A percentile compares a stretch with the other conserved stretches of the same genome.
These are phyloP conservation scores for Dione juno DNA, from an alignment of 2,888 invertebrate genomes.

Conservation along the genomic window DNA sequence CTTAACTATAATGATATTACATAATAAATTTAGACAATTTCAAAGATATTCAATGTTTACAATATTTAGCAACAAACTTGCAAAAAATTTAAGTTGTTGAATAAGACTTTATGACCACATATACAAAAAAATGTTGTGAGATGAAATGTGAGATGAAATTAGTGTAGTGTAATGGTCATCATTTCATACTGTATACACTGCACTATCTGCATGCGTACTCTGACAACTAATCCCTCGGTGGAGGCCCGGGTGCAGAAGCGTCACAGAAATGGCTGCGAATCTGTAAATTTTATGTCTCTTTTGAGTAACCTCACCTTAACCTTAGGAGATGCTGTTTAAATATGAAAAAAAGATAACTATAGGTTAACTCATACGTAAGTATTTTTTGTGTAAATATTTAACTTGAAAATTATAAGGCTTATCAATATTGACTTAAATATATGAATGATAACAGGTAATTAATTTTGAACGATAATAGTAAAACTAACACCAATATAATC, in stretches of 20 bases:
- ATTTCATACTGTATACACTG: background rate
- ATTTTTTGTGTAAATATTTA: too few species aligned
- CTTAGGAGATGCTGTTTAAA: too few species aligned
- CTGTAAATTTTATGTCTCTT: slow-evolving; percentile 44
- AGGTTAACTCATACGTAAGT: too few species aligned
- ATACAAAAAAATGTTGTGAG: background rate
- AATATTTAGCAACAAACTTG: background rate
- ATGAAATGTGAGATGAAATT: background rate
- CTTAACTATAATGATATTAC: background rate
- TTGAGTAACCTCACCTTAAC: background rate
- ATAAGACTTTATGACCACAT: background rate
- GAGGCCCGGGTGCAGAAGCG: slow-evolving; percentile 44
- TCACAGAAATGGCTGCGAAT: slow-evolving; percentile 54
- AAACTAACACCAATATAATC: slow-evolving; percentile 89
- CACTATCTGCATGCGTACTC: background rate
- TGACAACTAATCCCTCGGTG: slow-evolving; percentile 35
- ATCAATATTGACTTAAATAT: too few species aligned
- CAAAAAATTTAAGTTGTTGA: background rate
- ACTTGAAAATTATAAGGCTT: too few species aligned
- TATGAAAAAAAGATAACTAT: too few species aligned
- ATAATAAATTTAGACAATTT: background rate
- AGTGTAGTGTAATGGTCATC: background rate
- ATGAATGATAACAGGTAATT: too few species aligned
- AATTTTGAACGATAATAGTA: background rate
- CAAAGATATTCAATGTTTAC: background rate